Evolutionary conservation across 2,797 vertebrate genomes (phyloP), one percentile per base, ranked within the genome.

Genomic region (Phrynocephalus guinanensis): DNA sequence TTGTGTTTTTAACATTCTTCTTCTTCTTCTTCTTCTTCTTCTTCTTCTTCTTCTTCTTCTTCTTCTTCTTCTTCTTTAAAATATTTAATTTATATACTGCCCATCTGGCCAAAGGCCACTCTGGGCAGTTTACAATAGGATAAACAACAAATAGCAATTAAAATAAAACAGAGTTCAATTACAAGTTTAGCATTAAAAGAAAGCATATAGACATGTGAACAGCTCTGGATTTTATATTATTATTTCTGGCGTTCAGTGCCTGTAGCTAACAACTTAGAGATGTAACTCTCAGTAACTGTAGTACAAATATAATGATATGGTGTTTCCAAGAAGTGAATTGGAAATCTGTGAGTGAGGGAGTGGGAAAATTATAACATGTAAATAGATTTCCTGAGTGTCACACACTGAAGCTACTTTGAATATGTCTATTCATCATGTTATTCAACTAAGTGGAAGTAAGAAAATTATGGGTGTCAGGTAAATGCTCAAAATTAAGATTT

Each of bases 261-360:
- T 33, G 33, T 33, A 33, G 33, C 33, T 33, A 33, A 33, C 33
- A 33, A 33, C 33, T 33, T 33, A 33, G 33, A 33, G 33, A 33
- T 33, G 33, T 33, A 33, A 33, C 33, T 33, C 2, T 33, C 86
- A 48, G 30, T 33, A 0, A 88, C 3, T 66, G 6, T 78, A 87
- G 84, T 82, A 33, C 30, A 88, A 87, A 93, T 89, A 76, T 80
- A 91, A 87, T 83, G 52, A 30, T 16, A 90, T 70, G 1, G 26
- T 87, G 1, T 86, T 90, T 91, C 75, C 70, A 30, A 9, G 33
- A 26, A 91, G 26, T 67, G 78, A 91, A 86, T 10, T 88, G 44
- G 11, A 91, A 44, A 4, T 44, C 10, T 52, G 2, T 50, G 13
- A 86, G 5, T 26, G 52, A 22, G 11, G 5, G 5, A 82, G 0